phyloP scores from a whole-genome alignment of 1,140 invertebrate species.

The Notospermus geniculatus region DNA sequence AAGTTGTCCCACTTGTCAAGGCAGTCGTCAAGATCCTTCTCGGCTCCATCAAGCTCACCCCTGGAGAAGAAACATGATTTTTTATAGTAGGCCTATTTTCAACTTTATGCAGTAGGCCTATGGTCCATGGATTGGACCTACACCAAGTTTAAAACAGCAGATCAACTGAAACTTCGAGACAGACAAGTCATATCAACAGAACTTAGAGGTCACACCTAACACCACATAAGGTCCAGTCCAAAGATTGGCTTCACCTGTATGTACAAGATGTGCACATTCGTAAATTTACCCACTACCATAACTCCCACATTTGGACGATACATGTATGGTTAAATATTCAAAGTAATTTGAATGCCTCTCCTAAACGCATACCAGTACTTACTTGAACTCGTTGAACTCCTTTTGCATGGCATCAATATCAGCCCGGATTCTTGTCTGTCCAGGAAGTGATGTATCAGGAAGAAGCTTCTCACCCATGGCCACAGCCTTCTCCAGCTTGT shows the following conservation, averaged over 20 bases:
- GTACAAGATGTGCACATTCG: too few relatives aligned
- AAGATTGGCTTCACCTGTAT: too few relatives aligned
- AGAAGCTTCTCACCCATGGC: slow-evolving; percentile 42
- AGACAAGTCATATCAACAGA: background rate
- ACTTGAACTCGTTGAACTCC: slow-evolving; percentile 45
- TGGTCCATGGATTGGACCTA: too few relatives aligned
- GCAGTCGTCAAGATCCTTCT: slow-evolving; percentile 62
- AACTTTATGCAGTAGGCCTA: too few relatives aligned
- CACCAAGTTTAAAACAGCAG: too few relatives aligned
- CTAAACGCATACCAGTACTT: background rate
- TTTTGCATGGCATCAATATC: slow-evolving; percentile 44
- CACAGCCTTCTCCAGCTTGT: slow-evolving; percentile 38
- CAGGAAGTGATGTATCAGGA: slow-evolving; percentile 41
- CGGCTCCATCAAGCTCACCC: slow-evolving; percentile 34
- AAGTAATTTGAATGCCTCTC: too few relatives aligned
- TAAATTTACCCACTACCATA: too few relatives aligned
- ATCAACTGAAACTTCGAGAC: too few relatives aligned
- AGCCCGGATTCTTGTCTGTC: slow-evolving; percentile 47
- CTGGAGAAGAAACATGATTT: slow-evolving; percentile 7
- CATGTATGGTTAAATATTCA: too few relatives aligned
- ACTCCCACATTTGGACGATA: too few relatives aligned
- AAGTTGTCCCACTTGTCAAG: slow-evolving; percentile 46
- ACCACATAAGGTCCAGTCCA: too few relatives aligned
- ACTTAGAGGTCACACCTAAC: too few relatives aligned
- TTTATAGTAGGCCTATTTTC: background rate